Percentiles rank a stretch among this genome's conserved stretches.
Evolutionary conservation across 2,888 invertebrate species (phyloP).

Genomic region (Pollenia labialis): DNA sequence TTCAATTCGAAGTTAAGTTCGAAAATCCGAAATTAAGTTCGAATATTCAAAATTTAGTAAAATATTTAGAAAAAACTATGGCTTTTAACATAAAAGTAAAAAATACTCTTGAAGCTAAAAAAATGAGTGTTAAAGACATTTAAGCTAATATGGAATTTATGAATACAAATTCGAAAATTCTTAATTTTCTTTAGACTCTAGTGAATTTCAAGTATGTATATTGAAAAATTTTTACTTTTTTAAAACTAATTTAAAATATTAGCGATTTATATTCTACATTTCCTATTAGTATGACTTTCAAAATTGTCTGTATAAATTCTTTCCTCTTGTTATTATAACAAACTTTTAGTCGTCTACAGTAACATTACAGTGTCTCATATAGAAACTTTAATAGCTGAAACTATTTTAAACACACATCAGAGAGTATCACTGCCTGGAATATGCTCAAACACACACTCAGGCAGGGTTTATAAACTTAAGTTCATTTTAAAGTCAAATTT

Average conservation of each 20-base stretch:
- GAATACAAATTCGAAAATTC: too few relatives aligned
- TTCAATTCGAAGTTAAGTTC: background rate
- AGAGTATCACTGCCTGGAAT: background rate
- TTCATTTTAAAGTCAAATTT: background rate
- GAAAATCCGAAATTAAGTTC: background rate
- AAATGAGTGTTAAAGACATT: too few relatives aligned
- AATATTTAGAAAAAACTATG: too few relatives aligned
- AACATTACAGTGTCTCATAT: background rate
- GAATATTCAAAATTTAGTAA: background rate
- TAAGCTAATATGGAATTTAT: too few relatives aligned
- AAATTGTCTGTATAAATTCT: background rate
- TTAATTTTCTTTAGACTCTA: too few relatives aligned
- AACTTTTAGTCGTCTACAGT: background rate
- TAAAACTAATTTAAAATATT: too few relatives aligned
- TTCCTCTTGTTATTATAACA: background rate
- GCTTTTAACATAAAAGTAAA: too few relatives aligned
- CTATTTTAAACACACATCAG: slow-evolving; percentile 8
- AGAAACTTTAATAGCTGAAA: slow-evolving; percentile 8
- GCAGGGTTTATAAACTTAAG: background rate
- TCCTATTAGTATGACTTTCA: background rate
- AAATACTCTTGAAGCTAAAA: too few relatives aligned
- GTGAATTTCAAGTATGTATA: too few relatives aligned
- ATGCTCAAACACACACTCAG: background rate
- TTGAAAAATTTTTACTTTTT: too few relatives aligned
- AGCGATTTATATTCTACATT: too few relatives aligned